phyloP scores from a whole-genome alignment of 1,140 invertebrate species.

The Drosophila navojoa region DNA sequence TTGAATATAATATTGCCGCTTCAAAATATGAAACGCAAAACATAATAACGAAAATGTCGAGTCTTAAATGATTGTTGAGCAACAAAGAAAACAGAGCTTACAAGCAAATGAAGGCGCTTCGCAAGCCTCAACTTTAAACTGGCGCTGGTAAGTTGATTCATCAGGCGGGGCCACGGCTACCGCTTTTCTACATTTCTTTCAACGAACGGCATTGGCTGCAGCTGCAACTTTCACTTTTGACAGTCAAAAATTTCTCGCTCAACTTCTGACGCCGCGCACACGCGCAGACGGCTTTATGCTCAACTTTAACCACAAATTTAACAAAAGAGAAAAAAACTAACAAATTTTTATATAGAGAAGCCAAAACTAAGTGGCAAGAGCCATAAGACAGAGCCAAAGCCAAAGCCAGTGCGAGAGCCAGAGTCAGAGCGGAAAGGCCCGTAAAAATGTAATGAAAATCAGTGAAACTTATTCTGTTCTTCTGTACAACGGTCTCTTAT shows the following conservation, averaged over 20 bases:
- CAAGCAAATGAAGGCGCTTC: slow-evolving; percentile 15
- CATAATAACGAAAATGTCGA: slow-evolving; percentile 61
- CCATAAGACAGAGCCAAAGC: slow-evolving; percentile 46
- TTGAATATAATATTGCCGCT: slow-evolving; percentile 9
- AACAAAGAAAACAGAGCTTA: slow-evolving; percentile 27
- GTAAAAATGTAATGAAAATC: slow-evolving; percentile 72
- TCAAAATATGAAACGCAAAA: slow-evolving; percentile 58
- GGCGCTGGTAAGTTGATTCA: slow-evolving; percentile 63
- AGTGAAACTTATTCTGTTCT: slow-evolving; percentile 72
- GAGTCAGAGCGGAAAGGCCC: slow-evolving; percentile 65
- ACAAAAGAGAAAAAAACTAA: slow-evolving; percentile 23
- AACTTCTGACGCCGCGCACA: slow-evolving; percentile 62
- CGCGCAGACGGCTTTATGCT: slow-evolving; percentile 60
- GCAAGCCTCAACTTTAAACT: slow-evolving; percentile 63
- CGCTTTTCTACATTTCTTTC: slow-evolving; percentile 76
- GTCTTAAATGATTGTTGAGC: slow-evolving; percentile 27
- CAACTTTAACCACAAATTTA: slow-evolving; percentile 70
- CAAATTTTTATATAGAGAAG: slow-evolving; percentile 17
- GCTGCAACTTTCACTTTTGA: slow-evolving; percentile 81
- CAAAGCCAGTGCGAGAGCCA: slow-evolving; percentile 59
- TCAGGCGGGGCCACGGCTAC: slow-evolving; percentile 39
- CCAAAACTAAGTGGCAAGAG: slow-evolving; percentile 55
- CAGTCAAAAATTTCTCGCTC: slow-evolving; percentile 79
- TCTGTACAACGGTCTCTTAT: slow-evolving; percentile 6
- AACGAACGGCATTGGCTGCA: slow-evolving; percentile 73